phyloP scores from a whole-genome alignment of 2,888 invertebrate genomes.

The Malthinus flaveolus region DNA sequence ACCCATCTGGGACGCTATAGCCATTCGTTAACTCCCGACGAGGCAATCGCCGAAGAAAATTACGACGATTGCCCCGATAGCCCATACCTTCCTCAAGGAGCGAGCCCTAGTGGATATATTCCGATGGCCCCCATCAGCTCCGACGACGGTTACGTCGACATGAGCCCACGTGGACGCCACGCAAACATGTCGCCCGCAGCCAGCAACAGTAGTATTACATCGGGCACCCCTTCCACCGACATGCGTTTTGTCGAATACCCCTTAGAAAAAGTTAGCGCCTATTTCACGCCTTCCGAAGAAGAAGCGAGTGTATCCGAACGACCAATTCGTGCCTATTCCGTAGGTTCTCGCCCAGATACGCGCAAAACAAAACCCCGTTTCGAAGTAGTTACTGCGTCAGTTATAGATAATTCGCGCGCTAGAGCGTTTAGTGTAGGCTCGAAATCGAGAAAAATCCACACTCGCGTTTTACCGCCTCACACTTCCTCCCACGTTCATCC shows the following conservation, averaged over 20 bases:
- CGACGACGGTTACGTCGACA: constrained; percentile 62
- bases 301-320: constrained; percentile 57
- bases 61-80: constrained; percentile 60
- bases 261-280: constrained; percentile 79
- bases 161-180: constrained; percentile 52
- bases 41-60: constrained; percentile 68
- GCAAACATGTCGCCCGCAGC: constrained; percentile 63
- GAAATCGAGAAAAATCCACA: constrained; percentile 59
- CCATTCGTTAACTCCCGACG: constrained; percentile 64
- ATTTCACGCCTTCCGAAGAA: constrained; percentile 65
- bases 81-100: constrained; percentile 31
- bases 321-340: constrained; percentile 81
- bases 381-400: constrained; percentile 55
- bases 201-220: constrained; percentile 75
- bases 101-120: constrained; percentile 56
- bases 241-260: constrained; percentile 76
- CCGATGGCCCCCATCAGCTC: constrained; percentile 66
- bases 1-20: constrained; percentile 51
- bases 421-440: constrained; percentile 81
- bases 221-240: constrained; percentile 82
- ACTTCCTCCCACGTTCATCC: constrained; percentile 36
- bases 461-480: constrained; percentile 45
- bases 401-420: constrained; percentile 56
- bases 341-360: constrained; percentile 77
- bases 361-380: constrained; percentile 36